Conservation (phyloP, 1,140 invertebrate genomes). For the Vollenhovia emeryi region DNA sequence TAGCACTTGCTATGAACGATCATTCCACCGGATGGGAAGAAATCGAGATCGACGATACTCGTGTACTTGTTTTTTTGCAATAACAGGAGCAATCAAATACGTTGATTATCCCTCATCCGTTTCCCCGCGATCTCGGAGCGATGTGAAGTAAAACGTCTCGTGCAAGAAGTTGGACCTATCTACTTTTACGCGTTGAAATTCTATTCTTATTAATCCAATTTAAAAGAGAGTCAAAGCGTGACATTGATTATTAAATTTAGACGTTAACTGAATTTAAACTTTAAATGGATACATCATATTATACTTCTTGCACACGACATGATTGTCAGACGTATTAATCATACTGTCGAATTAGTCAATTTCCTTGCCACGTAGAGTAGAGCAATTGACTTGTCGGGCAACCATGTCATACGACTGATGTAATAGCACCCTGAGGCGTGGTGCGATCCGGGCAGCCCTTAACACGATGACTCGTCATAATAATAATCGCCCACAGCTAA, state of each 20-base stretch:
- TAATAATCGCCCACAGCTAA: background rate
- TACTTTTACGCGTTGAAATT: background rate
- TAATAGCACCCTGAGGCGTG: slow-evolving; percentile 25
- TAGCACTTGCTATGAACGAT: slow-evolving; percentile 26
- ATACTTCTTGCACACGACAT: background rate
- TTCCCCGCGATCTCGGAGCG: background rate
- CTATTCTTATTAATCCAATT: background rate
- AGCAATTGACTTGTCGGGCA: slow-evolving; percentile 35
- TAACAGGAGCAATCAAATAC: slow-evolving; percentile 26
- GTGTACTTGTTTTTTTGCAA: slow-evolving; percentile 9
- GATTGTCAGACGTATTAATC: slow-evolving; percentile 17
- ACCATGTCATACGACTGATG: background rate
- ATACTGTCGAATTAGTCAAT: slow-evolving; percentile 36
- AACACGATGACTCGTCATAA: slow-evolving; percentile 32
- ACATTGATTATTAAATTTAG: background rate
- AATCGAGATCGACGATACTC: slow-evolving; percentile 28
- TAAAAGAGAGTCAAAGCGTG: background rate
- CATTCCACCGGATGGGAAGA: slow-evolving; percentile 8
- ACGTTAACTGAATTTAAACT: background rate
- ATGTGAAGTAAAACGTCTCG: background rate
- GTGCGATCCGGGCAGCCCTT: background rate
- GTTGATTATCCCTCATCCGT: slow-evolving; percentile 18
- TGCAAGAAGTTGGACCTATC: background rate
- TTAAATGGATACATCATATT: background rate
- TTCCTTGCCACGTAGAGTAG: background rate